Evolutionary conservation across 1,140 invertebrate genomes (phyloP).

Genomic region (Drosophila bifasciata): DNA sequence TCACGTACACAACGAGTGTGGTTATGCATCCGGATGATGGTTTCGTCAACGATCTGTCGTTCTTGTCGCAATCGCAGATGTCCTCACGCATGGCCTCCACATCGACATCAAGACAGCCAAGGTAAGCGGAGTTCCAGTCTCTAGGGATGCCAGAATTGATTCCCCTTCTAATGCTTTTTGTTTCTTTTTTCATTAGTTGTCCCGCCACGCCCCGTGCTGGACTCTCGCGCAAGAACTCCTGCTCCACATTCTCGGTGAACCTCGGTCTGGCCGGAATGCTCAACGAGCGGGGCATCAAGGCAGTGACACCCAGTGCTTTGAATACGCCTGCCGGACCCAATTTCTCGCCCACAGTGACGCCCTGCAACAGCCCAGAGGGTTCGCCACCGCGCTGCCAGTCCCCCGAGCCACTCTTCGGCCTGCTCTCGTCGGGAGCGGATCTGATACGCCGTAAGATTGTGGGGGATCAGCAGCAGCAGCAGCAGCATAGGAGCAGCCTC

Average conservation of each 20-base stretch:
- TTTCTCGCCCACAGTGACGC: conserved; percentile 91
- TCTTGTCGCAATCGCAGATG: conserved; percentile 83
- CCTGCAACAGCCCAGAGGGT: conserved; percentile 90
- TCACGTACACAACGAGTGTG: conserved; percentile 95
- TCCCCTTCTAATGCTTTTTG: not conserved
- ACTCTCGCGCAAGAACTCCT: conserved; percentile 89
- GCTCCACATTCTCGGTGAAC: conserved; percentile 91
- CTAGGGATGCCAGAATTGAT: too few relatives aligned
- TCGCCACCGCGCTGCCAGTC: conserved; percentile 86
- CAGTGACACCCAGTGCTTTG: conserved; percentile 88
- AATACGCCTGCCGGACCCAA: conserved; percentile 89
- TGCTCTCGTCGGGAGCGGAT: conserved; percentile 90
- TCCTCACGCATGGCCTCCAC: conserved; percentile 81
- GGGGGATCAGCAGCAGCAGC: conserved; percentile 82
- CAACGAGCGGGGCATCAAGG: conserved; percentile 91
- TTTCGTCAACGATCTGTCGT: conserved; percentile 83
- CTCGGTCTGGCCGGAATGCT: conserved; percentile 91
- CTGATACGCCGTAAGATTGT: conserved; percentile 89
- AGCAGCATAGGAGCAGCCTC: conserved; percentile 59
- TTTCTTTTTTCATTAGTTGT: conserved; percentile 63
- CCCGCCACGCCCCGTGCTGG: conserved; percentile 86
- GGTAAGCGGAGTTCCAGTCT: conserved; percentile 41
- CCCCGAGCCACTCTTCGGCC: conserved; percentile 86
- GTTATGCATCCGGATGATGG: conserved; percentile 95
- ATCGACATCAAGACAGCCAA: conserved; percentile 81